phyloP scores from a whole-genome alignment of 2,113 vertebrate species.

The Canis aureus region DNA sequence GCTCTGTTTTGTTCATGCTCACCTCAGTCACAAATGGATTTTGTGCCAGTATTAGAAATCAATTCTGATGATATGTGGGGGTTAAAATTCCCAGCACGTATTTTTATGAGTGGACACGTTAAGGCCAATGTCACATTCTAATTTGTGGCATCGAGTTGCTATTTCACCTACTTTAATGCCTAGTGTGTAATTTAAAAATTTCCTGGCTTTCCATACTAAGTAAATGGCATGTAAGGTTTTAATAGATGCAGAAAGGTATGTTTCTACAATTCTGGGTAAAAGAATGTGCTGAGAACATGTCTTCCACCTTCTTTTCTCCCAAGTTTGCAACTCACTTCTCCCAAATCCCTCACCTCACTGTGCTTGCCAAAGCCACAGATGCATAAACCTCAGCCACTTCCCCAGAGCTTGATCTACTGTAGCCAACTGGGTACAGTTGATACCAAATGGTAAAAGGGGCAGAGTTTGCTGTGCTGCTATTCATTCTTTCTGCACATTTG shows the following conservation, averaged over 20 bases:
- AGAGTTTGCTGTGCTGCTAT: background rate
- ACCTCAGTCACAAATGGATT: slow-evolving; percentile 47
- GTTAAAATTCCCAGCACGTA: slow-evolving; percentile 36
- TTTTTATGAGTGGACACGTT: slow-evolving; percentile 19
- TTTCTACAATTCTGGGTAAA: slow-evolving; percentile 17
- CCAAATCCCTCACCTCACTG: background rate
- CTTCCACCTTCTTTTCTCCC: background rate
- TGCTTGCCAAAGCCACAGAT: background rate
- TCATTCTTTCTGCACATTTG: background rate
- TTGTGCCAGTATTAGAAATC: slow-evolving; percentile 29
- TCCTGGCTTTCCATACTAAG: background rate
- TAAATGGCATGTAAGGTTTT: background rate
- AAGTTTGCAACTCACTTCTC: background rate
- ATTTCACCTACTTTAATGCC: background rate
- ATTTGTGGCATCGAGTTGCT: background rate
- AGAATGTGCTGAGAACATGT: background rate
- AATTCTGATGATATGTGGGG: slow-evolving; percentile 20
- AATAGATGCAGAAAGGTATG: background rate
- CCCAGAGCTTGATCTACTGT: background rate
- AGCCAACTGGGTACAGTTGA: background rate
- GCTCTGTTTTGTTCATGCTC: slow-evolving; percentile 27
- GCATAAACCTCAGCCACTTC: background rate
- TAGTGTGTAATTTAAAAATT: background rate
- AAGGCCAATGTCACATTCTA: slow-evolving; percentile 19
- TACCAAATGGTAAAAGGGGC: background rate